phyloP scores from a whole-genome alignment of 1,140 invertebrate genomes.

The Ganaspis sp. region DNA sequence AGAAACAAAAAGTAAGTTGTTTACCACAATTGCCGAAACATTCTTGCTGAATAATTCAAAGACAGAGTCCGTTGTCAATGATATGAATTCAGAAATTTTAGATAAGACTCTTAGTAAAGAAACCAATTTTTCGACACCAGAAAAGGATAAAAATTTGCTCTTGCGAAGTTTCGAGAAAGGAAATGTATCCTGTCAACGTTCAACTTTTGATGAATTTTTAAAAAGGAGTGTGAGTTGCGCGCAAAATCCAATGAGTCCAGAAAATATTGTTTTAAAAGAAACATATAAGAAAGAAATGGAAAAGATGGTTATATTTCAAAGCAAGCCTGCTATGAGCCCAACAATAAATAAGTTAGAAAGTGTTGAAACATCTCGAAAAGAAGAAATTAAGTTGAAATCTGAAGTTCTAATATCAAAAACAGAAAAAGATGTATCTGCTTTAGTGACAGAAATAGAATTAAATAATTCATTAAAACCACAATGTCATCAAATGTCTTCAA shows the following conservation, averaged over 20 bases:
- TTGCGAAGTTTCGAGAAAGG: background rate
- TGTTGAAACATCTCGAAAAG: slow-evolving; percentile 47
- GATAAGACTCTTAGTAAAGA: background rate
- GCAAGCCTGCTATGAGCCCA: background rate
- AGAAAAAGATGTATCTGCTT: background rate
- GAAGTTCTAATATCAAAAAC: background rate
- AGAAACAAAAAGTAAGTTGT: slow-evolving; percentile 60
- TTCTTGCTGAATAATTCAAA: background rate
- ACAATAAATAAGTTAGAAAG: too few species aligned
- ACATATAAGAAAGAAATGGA: slow-evolving; percentile 33
- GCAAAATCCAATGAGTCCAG: background rate
- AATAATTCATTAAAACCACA: background rate
- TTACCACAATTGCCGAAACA: slow-evolving; percentile 35
- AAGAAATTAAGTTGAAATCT: slow-evolving; percentile 24
- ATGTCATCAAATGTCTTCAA: background rate
- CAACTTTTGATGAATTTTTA: slow-evolving; percentile 46
- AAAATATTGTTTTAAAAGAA: slow-evolving; percentile 41
- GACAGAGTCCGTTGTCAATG: background rate
- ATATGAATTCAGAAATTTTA: too few species aligned
- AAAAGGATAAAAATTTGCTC: background rate
- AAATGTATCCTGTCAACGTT: background rate
- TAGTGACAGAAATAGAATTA: background rate
- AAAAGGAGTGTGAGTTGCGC: slow-evolving; percentile 30
- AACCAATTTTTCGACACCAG: background rate
- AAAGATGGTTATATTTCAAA: background rate